A percentile compares a stretch with the other conserved stretches of the same genome.
Conservation (phyloP, 2,888 invertebrate genomes). For the Sminthurinus aureus region DNA sequence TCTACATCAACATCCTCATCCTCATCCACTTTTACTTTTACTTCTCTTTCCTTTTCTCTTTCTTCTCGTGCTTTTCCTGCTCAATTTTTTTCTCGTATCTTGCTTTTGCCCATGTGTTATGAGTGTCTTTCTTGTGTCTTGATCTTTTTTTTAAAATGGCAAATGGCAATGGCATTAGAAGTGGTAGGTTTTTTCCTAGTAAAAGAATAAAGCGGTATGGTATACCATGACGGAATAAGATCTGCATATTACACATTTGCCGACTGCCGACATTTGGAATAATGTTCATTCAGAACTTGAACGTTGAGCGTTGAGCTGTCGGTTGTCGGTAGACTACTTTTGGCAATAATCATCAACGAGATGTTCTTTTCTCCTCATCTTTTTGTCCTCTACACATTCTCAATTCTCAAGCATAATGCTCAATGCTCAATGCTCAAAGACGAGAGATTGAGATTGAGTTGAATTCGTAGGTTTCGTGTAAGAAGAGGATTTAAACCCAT, state of each 20-base stretch:
- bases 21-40: neutral
- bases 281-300: conserved; percentile 7
- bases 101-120: too few relatives aligned
- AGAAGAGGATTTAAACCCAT: too few relatives aligned
- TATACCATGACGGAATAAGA: neutral
- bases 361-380: neutral
- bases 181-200: neutral
- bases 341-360: conserved; percentile 35
- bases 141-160: too few relatives aligned
- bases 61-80: too few relatives aligned
- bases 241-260: too few relatives aligned
- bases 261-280: too few relatives aligned
- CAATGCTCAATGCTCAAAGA: conserved; percentile 1
- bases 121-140: too few relatives aligned
- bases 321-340: neutral
- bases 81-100: too few relatives aligned
- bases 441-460: neutral
- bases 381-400: neutral
- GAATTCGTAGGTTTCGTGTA: too few relatives aligned
- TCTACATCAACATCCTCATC: too few relatives aligned
- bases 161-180: too few relatives aligned
- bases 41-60: neutral
- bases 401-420: conserved; percentile 9
- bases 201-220: neutral
- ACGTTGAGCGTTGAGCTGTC: neutral